These are phyloP conservation scores for Nasua narica DNA, from an alignment of 2,797 vertebrate genomes.

Conservation along the genomic window DNA sequence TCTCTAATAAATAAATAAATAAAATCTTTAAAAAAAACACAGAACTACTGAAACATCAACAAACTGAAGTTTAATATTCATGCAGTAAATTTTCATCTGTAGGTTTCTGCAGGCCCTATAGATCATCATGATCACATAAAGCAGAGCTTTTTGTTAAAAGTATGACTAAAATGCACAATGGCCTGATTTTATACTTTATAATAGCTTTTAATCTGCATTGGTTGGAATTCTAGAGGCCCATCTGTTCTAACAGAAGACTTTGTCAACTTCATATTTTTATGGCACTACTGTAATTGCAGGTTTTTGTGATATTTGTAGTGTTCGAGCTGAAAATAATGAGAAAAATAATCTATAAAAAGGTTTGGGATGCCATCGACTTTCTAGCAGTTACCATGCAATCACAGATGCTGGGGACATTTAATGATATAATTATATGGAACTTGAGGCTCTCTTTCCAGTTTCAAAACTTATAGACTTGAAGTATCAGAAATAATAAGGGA, in stretches of 20 bases:
- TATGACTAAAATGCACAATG: constrained; percentile 80
- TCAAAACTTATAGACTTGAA: constrained; percentile 44
- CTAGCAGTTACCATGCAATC: constrained; percentile 63
- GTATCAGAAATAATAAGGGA: background rate
- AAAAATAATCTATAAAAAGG: constrained; percentile 80
- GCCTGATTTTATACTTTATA: constrained; percentile 80
- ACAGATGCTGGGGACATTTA: constrained; percentile 9
- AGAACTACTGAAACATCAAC: constrained; percentile 62
- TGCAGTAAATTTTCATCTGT: background rate
- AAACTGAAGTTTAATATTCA: constrained; percentile 55
- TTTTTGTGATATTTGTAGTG: constrained; percentile 78
- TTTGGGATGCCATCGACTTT: constrained; percentile 64
- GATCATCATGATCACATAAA: constrained; percentile 66
- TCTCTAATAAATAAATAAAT: no score
- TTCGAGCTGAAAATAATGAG: constrained; percentile 76
- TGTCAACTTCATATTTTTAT: constrained; percentile 82
- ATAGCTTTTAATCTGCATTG: constrained; percentile 76
- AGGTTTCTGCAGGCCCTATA: background rate
- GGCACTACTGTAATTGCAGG: constrained; percentile 74
- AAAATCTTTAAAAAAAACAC: no score
- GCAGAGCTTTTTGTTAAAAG: constrained; percentile 71
- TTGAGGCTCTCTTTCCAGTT: constrained; percentile 60
- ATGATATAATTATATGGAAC: constrained; percentile 56
- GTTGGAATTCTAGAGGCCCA: constrained; percentile 70
- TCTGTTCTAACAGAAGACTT: constrained; percentile 78